Conservation (phyloP, 2,797 vertebrate species). For the Sardinella longiceps region DNA sequence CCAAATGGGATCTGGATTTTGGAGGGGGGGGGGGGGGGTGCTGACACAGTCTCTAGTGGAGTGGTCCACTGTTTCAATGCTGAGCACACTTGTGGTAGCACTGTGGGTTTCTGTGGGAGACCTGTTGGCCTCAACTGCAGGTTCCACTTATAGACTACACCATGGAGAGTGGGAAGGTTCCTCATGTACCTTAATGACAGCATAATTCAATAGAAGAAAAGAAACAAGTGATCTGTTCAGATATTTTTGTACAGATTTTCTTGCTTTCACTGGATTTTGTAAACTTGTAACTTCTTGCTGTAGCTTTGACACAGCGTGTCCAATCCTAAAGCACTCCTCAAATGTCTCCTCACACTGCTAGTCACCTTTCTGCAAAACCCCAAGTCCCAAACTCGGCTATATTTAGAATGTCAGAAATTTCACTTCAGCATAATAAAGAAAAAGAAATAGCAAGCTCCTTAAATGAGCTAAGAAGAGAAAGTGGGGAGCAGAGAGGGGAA, state of each 20-base stretch:
- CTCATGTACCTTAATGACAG: not conserved
- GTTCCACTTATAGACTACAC: not conserved
- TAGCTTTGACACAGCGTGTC: too few species aligned
- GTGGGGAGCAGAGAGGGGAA: conserved; percentile 31
- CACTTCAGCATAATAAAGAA: conserved; percentile 65
- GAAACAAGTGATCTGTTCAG: not conserved
- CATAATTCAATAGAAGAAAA: not conserved
- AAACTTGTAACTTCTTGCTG: not conserved
- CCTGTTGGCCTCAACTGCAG: not conserved
- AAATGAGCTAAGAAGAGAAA: conserved; percentile 68
- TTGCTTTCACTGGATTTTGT: not conserved
- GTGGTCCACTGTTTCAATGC: too few species aligned
- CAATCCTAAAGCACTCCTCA: not conserved
- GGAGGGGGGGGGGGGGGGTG: too few species aligned
- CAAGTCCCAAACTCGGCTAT: conserved; percentile 69
- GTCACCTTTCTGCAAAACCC: conserved; percentile 22
- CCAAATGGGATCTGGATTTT: too few species aligned
- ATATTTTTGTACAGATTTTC: not conserved
- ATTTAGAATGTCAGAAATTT: conserved; percentile 64
- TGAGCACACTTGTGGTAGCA: too few species aligned
- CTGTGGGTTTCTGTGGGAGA: too few species aligned
- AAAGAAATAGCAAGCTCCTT: conserved; percentile 68
- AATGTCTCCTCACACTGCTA: not conserved
- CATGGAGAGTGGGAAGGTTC: not conserved
- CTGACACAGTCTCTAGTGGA: too few species aligned